These are phyloP conservation scores for Megalopta genalis DNA, from an alignment of 1,140 invertebrate species.

Conservation along the genomic window DNA sequence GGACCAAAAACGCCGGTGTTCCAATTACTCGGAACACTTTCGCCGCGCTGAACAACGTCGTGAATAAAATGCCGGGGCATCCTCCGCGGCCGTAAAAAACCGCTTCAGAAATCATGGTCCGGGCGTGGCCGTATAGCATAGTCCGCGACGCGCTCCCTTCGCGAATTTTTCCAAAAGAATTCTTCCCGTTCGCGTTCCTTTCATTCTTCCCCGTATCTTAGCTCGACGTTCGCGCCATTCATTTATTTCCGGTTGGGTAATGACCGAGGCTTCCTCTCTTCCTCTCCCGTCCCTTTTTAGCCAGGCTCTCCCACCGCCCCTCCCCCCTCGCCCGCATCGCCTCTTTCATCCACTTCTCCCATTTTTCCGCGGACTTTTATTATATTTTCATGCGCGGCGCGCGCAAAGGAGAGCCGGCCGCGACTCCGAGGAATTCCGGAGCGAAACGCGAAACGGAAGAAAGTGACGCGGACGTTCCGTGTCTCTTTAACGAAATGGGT, in stretches of 20 bases:
- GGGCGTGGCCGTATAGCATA: background rate
- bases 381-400: background rate
- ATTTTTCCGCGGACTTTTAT: slow-evolving; percentile 5
- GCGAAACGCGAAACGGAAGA: too few relatives aligned
- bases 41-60: background rate
- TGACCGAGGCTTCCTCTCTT: slow-evolving; percentile 32
- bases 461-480: background rate
- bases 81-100: background rate
- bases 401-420: background rate
- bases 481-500: slow-evolving; percentile 12
- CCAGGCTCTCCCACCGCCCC: too few relatives aligned
- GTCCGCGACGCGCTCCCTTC: too few relatives aligned
- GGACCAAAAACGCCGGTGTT: background rate
- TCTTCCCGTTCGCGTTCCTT: slow-evolving; percentile 11
- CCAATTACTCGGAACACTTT: slow-evolving; percentile 5
- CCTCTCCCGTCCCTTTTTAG: too few relatives aligned
- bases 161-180: background rate
- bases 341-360: background rate
- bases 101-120: background rate
- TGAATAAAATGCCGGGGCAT: slow-evolving; percentile 17
- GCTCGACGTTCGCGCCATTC: slow-evolving; percentile 27
- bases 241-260: slow-evolving; percentile 39
- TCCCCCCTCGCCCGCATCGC: too few relatives aligned
- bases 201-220: slow-evolving; percentile 25
- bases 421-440: background rate